Percentiles rank a stretch among this genome's conserved stretches.
These are phyloP conservation scores for Nymphicus hollandicus DNA, from an alignment of 2,113 vertebrate species.

Conservation along the genomic window DNA sequence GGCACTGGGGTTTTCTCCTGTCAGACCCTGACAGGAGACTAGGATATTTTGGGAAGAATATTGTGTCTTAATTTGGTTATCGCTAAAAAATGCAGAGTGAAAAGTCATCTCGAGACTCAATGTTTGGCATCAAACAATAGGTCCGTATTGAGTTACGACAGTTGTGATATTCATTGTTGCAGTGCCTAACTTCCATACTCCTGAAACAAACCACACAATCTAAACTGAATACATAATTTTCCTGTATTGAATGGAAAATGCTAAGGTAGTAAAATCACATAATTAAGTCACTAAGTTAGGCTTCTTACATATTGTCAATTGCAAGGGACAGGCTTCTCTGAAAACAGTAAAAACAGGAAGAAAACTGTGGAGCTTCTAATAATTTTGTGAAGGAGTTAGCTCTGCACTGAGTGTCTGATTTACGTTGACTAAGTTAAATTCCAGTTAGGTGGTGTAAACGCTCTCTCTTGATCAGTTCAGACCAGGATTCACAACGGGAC, in stretches of 20 bases:
- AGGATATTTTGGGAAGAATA: not conserved
- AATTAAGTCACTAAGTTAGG: not conserved
- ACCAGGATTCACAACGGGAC: not conserved
- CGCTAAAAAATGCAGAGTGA: not conserved
- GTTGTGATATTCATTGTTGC: not conserved
- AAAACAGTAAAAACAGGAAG: not conserved
- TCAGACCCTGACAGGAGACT: not conserved
- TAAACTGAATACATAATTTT: not conserved
- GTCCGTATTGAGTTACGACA: not conserved
- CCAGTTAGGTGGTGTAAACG: not conserved
- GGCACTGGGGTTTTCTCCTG: too few species aligned
- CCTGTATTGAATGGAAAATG: not conserved
- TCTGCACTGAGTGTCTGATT: not conserved
- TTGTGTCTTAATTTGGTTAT: not conserved
- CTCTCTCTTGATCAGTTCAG: not conserved
- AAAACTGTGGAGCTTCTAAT: not conserved
- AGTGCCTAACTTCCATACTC: not conserved
- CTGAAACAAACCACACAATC: not conserved
- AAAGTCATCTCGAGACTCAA: not conserved
- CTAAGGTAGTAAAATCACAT: not conserved
- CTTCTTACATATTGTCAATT: not conserved
- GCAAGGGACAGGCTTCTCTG: not conserved
- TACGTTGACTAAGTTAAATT: not conserved
- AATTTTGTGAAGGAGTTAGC: not conserved
- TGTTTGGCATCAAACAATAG: not conserved